These are phyloP conservation scores for Tympanuchus pallidicinctus DNA, from an alignment of 2,113 vertebrate genomes.

Conservation along the genomic window DNA sequence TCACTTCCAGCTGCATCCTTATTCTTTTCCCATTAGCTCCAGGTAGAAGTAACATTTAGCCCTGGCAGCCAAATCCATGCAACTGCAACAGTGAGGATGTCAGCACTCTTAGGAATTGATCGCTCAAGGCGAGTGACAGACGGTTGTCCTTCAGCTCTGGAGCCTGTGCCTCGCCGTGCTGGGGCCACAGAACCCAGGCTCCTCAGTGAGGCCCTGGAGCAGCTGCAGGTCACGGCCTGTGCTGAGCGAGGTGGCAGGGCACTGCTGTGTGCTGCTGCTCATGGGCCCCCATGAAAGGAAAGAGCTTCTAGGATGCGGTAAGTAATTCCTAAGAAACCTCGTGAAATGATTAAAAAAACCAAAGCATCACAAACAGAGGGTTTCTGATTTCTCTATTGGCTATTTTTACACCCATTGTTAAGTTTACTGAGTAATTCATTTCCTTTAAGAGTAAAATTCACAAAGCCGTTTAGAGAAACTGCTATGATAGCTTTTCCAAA, in stretches of 20 bases:
- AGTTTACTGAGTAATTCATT: slow-evolving; percentile 52
- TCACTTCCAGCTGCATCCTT: not conserved
- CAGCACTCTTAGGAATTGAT: not conserved
- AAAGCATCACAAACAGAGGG: not conserved
- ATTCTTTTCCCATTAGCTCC: not conserved
- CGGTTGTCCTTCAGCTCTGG: not conserved
- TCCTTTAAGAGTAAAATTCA: slow-evolving; percentile 56
- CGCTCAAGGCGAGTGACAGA: not conserved
- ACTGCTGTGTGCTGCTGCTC: not conserved
- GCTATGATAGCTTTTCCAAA: slow-evolving; percentile 58
- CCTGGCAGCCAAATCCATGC: not conserved
- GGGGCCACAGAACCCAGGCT: not conserved
- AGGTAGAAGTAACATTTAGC: not conserved
- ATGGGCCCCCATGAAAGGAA: not conserved
- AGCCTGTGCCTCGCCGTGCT: not conserved
- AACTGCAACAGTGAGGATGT: not conserved
- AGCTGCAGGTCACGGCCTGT: not conserved
- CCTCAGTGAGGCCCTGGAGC: not conserved
- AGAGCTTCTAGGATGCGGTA: not conserved
- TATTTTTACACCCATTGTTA: slow-evolving; percentile 32
- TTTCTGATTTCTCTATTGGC: slow-evolving; percentile 37
- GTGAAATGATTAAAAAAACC: not conserved
- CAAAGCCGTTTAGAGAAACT: slow-evolving; percentile 64
- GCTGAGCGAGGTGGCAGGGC: not conserved
- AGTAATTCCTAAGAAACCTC: not conserved